phyloP scores from a whole-genome alignment of 2,113 vertebrate genomes.

The Hippopotamus amphibius region DNA sequence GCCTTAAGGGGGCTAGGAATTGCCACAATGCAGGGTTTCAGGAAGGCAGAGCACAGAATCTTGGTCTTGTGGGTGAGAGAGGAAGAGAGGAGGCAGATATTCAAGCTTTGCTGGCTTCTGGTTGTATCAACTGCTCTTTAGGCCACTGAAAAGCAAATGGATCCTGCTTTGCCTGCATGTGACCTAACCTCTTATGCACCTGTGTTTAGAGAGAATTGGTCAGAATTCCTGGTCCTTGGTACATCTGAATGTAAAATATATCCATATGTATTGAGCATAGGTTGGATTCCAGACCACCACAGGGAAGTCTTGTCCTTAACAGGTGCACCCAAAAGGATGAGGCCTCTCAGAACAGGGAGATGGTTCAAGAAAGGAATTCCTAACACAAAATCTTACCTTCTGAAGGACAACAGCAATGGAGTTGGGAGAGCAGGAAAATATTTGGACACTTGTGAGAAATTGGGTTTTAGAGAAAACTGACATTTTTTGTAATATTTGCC shows the following conservation, averaged over 20 bases:
- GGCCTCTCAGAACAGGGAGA: neutral
- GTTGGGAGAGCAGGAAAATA: slow-evolving; percentile 5
- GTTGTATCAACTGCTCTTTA: slow-evolving; percentile 45
- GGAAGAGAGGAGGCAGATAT: slow-evolving; percentile 35
- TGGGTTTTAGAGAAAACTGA: slow-evolving; percentile 9
- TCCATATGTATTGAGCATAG: neutral
- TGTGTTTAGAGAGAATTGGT: neutral
- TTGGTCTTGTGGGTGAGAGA: slow-evolving; percentile 20
- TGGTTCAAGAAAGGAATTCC: neutral
- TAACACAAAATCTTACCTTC: neutral
- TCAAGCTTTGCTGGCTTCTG: slow-evolving; percentile 54
- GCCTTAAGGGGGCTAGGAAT: neutral
- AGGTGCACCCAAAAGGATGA: neutral
- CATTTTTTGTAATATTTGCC: slow-evolving; percentile 36
- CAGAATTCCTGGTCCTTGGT: neutral
- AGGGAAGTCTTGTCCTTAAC: neutral
- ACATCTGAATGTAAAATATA: neutral
- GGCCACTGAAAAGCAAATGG: neutral
- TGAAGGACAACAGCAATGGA: neutral
- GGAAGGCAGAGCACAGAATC: slow-evolving; percentile 42
- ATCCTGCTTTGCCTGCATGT: neutral
- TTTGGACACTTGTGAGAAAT: slow-evolving; percentile 8
- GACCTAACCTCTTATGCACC: neutral
- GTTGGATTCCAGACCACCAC: neutral
- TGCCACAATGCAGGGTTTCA: neutral